Conservation (phyloP, 2,113 vertebrate species). For the Hippocampus zosterae region DNA sequence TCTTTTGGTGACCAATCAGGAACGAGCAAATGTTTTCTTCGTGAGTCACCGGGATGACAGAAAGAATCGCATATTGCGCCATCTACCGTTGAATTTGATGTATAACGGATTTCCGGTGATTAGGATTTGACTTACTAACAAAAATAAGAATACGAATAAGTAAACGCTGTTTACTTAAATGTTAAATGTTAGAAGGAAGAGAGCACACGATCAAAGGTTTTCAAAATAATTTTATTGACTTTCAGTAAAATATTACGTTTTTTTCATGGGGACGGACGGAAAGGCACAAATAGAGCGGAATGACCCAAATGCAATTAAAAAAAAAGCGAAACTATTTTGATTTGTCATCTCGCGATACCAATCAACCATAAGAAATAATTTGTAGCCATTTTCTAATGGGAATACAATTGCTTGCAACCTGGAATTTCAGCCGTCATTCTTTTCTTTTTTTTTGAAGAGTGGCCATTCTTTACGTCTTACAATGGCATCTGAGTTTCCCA, state of each 20-base stretch:
- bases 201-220: neutral
- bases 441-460: neutral
- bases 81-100: neutral
- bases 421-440: conserved; percentile 25
- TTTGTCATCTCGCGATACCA: neutral
- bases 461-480: conserved; percentile 4
- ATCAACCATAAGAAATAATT: neutral
- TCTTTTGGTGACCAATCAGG: conserved; percentile 8
- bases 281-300: neutral
- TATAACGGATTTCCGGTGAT: neutral
- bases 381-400: neutral
- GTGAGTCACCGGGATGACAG: neutral
- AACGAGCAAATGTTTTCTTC: neutral
- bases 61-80: neutral
- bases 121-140: neutral
- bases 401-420: neutral
- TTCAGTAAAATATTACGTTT: neutral
- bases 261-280: neutral
- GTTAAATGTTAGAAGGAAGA: neutral
- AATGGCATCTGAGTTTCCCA: conserved; percentile 86
- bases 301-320: neutral
- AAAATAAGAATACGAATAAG: no score
- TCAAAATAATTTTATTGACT: neutral
- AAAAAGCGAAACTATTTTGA: neutral
- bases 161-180: no score